These are phyloP conservation scores for Diarsia dahlii DNA, from an alignment of 2,888 invertebrate species.

Conservation along the genomic window DNA sequence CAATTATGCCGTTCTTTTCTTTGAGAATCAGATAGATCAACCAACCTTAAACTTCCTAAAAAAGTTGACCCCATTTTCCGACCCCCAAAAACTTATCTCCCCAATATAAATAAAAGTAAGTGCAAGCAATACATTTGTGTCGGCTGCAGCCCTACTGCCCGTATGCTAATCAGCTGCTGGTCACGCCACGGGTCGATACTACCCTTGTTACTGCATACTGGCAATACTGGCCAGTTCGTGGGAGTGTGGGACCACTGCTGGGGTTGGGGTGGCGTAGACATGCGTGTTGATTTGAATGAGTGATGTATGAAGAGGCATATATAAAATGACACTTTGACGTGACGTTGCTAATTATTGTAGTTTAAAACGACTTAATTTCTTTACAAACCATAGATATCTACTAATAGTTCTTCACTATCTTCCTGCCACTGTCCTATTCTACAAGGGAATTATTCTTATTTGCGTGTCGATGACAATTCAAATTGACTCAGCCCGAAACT, in stretches of 20 bases:
- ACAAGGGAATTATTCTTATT: background rate
- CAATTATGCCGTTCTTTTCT: background rate
- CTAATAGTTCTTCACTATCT: background rate
- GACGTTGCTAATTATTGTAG: background rate
- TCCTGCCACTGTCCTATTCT: background rate
- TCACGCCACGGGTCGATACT: constrained; percentile 76
- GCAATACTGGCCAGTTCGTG: constrained; percentile 33
- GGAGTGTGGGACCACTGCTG: constrained; percentile 26
- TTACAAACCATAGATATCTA: background rate
- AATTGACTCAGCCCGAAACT: no score
- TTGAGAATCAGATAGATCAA: background rate
- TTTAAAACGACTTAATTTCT: background rate
- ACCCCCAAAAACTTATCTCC: constrained; percentile 32
- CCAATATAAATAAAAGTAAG: constrained; percentile 36
- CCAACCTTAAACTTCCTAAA: background rate
- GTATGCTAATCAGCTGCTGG: constrained; percentile 74
- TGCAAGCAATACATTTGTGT: constrained; percentile 30
- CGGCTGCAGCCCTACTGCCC: constrained; percentile 63
- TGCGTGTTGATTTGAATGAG: constrained; percentile 4
- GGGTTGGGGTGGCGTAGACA: constrained; percentile 9
- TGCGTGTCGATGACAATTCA: no score
- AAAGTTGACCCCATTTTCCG: background rate
- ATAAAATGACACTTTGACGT: background rate
- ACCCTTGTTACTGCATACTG: constrained; percentile 57
- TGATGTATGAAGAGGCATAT: no score